These are phyloP conservation scores for Euzophera pinguis DNA, from an alignment of 2,888 invertebrate species.

Conservation along the genomic window DNA sequence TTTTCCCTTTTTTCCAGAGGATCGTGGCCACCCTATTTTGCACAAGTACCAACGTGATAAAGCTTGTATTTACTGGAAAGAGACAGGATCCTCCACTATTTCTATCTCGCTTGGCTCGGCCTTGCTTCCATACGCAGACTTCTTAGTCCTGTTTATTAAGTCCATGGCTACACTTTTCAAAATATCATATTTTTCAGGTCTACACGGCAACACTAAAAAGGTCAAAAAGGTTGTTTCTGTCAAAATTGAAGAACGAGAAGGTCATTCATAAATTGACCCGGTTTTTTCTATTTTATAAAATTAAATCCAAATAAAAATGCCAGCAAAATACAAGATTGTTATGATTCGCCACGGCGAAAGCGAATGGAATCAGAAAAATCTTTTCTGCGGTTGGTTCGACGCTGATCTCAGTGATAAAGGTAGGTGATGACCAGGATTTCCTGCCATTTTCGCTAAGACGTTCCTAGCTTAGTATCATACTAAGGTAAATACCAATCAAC, in stretches of 20 bases:
- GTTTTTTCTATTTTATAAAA: conserved; percentile 18
- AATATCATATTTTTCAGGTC: no score
- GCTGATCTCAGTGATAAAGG: conserved; percentile 85
- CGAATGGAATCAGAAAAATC: conserved; percentile 86
- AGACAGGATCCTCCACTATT: no score
- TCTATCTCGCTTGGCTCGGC: no score
- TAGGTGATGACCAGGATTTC: conserved; percentile 40
- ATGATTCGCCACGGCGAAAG: conserved; percentile 89
- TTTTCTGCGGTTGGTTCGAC: conserved; percentile 88
- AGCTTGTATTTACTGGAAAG: no score
- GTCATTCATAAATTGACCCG: conserved; percentile 28
- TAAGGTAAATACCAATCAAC: no score
- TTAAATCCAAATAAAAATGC: conserved; percentile 39
- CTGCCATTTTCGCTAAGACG: background rate
- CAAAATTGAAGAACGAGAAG: conserved; percentile 27
- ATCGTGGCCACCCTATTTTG: no score
- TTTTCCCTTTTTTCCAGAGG: no score
- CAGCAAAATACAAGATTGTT: conserved; percentile 81
- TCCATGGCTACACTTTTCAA: no score
- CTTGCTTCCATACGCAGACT: no score
- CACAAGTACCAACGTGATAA: no score
- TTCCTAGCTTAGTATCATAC: no score
- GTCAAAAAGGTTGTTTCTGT: conserved; percentile 57
- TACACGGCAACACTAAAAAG: conserved; percentile 25
- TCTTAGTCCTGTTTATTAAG: no score